Evolutionary conservation across 1,140 invertebrate genomes (phyloP).

Genomic region (Aphidius gifuensis): DNA sequence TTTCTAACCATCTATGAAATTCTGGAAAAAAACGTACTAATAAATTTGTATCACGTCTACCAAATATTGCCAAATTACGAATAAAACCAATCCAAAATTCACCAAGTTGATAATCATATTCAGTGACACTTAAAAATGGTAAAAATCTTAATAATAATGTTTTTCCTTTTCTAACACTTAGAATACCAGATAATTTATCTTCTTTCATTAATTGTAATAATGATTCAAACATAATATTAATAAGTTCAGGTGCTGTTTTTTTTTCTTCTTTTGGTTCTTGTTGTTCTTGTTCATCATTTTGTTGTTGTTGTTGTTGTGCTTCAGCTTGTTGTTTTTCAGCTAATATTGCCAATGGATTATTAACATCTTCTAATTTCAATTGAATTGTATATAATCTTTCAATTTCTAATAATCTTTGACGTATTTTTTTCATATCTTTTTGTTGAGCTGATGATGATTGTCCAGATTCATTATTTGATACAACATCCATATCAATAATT

Average conservation of each 20-base stretch:
- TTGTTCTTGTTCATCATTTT: conserved; percentile 40
- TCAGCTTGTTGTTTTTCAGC: conserved; percentile 54
- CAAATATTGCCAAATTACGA: conserved; percentile 53
- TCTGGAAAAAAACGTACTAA: conserved; percentile 55
- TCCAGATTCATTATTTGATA: conserved; percentile 59
- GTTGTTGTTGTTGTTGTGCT: conserved; percentile 48
- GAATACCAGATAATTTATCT: conserved; percentile 64
- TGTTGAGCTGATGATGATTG: conserved; percentile 45
- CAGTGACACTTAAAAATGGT: conserved; percentile 52
- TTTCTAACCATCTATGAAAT: conserved; percentile 54
- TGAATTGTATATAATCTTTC: conserved; percentile 72
- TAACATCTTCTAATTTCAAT: conserved; percentile 70
- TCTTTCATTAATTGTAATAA: conserved; percentile 57
- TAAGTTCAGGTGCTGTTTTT: conserved; percentile 62
- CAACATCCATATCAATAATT: conserved; percentile 86
- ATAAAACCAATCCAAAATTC: conserved; percentile 57
- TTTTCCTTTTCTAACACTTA: conserved; percentile 73
- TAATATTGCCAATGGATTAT: conserved; percentile 67
- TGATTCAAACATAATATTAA: conserved; percentile 40
- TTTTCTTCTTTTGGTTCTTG: conserved; percentile 52
- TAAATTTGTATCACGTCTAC: conserved; percentile 55
- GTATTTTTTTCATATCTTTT: conserved; percentile 63
- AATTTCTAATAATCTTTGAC: conserved; percentile 77
- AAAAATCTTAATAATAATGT: conserved; percentile 60
- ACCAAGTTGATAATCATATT: conserved; percentile 50